A percentile compares a stretch with the other conserved stretches of the same genome.
Conservation (phyloP, 1,140 invertebrate genomes). For the Popillia japonica region DNA sequence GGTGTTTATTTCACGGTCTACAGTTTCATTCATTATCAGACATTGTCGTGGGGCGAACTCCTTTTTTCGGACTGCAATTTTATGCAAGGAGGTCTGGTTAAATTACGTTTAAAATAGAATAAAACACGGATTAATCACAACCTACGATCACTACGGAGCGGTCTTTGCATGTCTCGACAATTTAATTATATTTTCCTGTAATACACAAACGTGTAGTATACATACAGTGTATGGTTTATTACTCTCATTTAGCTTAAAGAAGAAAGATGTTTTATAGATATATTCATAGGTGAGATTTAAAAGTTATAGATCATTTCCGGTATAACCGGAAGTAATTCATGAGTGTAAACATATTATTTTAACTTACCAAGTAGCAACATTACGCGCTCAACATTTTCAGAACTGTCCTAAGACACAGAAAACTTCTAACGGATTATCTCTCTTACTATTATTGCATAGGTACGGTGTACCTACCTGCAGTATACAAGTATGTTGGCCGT, state of each 20-base stretch:
- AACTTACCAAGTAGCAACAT: too few relatives aligned
- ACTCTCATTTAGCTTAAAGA: background rate
- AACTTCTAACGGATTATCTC: too few relatives aligned
- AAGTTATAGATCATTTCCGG: too few relatives aligned
- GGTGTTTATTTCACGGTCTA: slow-evolving; percentile 54
- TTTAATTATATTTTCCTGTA: slow-evolving; percentile 50
- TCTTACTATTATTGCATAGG: too few relatives aligned
- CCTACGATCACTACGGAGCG: slow-evolving; percentile 1
- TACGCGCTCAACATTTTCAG: too few relatives aligned
- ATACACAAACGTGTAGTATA: background rate
- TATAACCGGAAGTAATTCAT: too few relatives aligned
- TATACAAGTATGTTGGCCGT: too few relatives aligned
- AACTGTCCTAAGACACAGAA: too few relatives aligned
- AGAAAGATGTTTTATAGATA: background rate
- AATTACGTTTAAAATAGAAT: slow-evolving; percentile 55
- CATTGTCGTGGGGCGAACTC: slow-evolving; percentile 52
- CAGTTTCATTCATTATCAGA: slow-evolving; percentile 51
- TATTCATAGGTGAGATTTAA: too few relatives aligned
- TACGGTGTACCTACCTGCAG: too few relatives aligned
- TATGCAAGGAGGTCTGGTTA: slow-evolving; percentile 55
- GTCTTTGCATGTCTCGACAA: slow-evolving; percentile 50
- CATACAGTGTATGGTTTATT: background rate
- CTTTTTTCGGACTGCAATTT: slow-evolving; percentile 52
- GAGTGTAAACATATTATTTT: too few relatives aligned
- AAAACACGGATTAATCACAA: slow-evolving; percentile 54